These are phyloP conservation scores for Lucilia sericata DNA, from an alignment of 1,140 invertebrate genomes.

Conservation along the genomic window DNA sequence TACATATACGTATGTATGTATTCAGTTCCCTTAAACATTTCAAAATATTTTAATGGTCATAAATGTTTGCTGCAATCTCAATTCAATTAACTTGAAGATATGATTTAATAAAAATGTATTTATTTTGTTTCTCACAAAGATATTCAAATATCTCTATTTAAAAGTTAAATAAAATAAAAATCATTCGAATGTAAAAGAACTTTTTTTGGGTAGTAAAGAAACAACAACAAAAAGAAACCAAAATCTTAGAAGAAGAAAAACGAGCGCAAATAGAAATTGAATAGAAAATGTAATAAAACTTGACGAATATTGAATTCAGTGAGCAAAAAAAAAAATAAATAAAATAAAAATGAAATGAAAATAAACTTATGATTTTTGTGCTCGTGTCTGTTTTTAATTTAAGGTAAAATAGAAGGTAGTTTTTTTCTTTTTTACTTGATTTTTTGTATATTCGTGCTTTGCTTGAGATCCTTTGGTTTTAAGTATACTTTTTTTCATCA, in stretches of 20 bases:
- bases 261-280: not conserved
- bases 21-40: too few species aligned
- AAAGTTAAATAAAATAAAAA: too few species aligned
- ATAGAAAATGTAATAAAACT: conserved; percentile 18
- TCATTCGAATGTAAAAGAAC: too few species aligned
- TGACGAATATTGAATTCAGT: not conserved
- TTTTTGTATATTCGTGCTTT: not conserved
- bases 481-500: not conserved
- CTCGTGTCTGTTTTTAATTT: not conserved
- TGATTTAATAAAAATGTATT: too few species aligned
- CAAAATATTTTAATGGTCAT: too few species aligned
- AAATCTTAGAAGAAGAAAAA: not conserved
- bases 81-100: too few species aligned
- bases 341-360: not conserved
- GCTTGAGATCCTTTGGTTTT: conserved; percentile 10
- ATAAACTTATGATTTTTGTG: conserved; percentile 22
- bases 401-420: not conserved
- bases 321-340: not conserved
- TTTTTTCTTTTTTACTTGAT: not conserved
- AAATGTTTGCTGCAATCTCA: too few species aligned
- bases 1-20: too few species aligned
- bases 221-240: not conserved
- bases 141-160: not conserved
- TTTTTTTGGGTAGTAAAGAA: not conserved
- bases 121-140: too few species aligned